Evolutionary conservation across 2,888 invertebrate species (phyloP).

Genomic region (Sarcophaga carnaria): DNA sequence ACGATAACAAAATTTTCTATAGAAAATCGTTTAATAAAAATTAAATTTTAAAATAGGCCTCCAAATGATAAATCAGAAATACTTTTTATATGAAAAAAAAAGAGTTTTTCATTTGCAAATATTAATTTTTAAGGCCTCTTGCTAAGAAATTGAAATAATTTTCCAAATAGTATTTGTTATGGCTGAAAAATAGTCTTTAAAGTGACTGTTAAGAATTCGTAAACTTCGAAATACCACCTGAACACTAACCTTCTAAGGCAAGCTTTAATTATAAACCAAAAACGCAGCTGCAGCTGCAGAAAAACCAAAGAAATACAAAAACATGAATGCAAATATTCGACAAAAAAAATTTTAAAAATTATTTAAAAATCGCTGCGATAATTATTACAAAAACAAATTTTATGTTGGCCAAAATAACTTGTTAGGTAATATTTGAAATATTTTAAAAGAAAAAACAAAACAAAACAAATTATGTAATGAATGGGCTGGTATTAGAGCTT

Average conservation of each 20-base stretch:
- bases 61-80: too few relatives aligned
- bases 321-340: background rate
- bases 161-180: too few relatives aligned
- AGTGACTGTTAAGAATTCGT: too few relatives aligned
- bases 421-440: background rate
- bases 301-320: background rate
- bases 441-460: background rate
- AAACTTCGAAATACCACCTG: background rate
- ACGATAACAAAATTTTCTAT: too few relatives aligned
- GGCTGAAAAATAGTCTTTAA: too few relatives aligned
- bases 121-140: too few relatives aligned
- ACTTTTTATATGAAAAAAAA: too few relatives aligned
- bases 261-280: slow-evolving; percentile 23
- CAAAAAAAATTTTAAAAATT: background rate
- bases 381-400: background rate
- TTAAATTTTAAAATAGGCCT: too few relatives aligned
- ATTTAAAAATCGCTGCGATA: background rate
- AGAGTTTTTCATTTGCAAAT: too few relatives aligned
- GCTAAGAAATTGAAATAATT: too few relatives aligned
- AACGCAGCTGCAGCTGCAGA: slow-evolving; percentile 15
- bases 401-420: background rate
- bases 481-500: background rate
- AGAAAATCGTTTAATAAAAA: too few relatives aligned
- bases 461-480: background rate
- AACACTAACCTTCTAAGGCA: background rate